Base-by-base conservation (phyloP, 2,113 vertebrate species). In the Corythornis cristatus region DNA sequence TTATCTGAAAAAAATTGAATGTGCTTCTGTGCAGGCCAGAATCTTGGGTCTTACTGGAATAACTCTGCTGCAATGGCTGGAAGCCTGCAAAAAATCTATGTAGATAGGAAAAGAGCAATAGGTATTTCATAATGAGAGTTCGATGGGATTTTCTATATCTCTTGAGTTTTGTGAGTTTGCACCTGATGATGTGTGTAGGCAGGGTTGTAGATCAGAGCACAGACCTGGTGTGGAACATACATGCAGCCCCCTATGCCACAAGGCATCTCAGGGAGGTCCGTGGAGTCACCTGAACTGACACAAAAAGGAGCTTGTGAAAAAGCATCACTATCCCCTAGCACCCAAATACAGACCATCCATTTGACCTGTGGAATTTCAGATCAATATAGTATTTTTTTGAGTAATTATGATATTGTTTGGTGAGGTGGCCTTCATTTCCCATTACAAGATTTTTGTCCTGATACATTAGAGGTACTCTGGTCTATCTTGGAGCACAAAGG, bases 381-480 rank as follows among this genome's bases (percentile, higher is more conserved):
- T 77, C 75, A 73, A 54, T 79, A 54, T 16, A 33, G 33, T 65
- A 79, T 65, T 71, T 91, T 53, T 75, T 48, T 56, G 42, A 62
- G 58, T 76, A 80, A 91, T 93, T 57, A 86, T 21, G 42, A 62
- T 45, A n/a, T 65, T 83, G 78, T 87, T 79, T 96, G 71, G 50
- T 85, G 51, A 93, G 17, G 25, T 89, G 75, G 21, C 67, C 20
- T 83, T 76, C 22, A 48, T 61, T 88, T 86, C 50, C 66, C 42
- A 22, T 31, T 68, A 54, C 42, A 91, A 79, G 66, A 58, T 82
- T 85, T 88, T 56, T 89, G 28, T n/a, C 56, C 67, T 70, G 54
- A 70, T 68, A 83, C 33, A 45, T 93, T 57, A 89, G 50, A 91
- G 61, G 42, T 73, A 58, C 11, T 73, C 28, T 58, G 75, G 42